Conservation (phyloP, 1,140 invertebrate genomes). For the Plodia interpunctella region DNA sequence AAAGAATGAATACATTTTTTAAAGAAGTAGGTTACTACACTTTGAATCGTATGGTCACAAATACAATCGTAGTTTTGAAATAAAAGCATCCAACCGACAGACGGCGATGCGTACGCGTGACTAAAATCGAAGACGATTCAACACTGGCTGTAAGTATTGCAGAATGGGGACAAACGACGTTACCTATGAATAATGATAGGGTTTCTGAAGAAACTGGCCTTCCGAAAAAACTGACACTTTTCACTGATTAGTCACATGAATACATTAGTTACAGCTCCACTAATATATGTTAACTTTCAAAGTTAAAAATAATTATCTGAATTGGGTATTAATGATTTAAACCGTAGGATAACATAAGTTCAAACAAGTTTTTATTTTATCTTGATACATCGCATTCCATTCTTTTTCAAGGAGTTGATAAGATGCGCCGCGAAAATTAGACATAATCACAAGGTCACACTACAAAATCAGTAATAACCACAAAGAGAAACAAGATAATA, state of each 20-base stretch:
- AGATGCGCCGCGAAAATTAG: constrained; percentile 18
- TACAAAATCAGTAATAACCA: constrained; percentile 1
- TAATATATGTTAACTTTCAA: not conserved
- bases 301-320: not conserved
- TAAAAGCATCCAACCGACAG: constrained; percentile 43
- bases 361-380: constrained; percentile 26
- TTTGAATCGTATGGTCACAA: not conserved
- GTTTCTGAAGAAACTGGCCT: constrained; percentile 10
- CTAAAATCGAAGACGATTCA: constrained; percentile 43
- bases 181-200: constrained; percentile 25
- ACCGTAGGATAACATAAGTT: constrained; percentile 5
- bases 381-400: constrained; percentile 31
- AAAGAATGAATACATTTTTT: not conserved
- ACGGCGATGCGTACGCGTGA: constrained; percentile 54
- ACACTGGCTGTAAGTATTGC: constrained; percentile 24
- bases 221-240: not conserved
- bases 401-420: constrained; percentile 26
- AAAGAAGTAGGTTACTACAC: not conserved
- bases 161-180: constrained; percentile 32
- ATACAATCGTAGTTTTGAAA: not conserved
- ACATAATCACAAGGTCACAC: constrained; percentile 7
- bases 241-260: not conserved
- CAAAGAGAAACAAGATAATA: no score
- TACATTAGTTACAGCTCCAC: no score
- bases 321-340: not conserved